These are phyloP conservation scores for Myrmophylax atrothorax DNA, from an alignment of 2,113 vertebrate genomes.

Conservation along the genomic window DNA sequence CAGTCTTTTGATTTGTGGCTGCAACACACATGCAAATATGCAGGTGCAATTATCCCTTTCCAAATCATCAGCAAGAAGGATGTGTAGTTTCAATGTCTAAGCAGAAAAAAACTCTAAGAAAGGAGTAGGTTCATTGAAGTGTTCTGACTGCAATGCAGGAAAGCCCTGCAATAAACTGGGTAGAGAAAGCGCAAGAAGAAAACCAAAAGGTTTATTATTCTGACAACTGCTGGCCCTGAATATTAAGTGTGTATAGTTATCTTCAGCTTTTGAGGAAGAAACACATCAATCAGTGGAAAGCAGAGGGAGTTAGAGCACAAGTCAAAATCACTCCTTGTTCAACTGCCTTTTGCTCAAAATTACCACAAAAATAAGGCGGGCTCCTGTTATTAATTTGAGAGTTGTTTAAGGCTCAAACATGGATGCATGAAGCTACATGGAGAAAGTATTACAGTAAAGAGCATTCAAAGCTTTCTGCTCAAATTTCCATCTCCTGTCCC, in stretches of 20 bases:
- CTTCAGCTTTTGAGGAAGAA: not conserved
- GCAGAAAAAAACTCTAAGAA: not conserved
- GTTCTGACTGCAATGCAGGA: not conserved
- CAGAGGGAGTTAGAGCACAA: not conserved
- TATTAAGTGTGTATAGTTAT: not conserved
- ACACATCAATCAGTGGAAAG: not conserved
- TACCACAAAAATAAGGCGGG: not conserved
- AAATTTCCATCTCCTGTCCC: not conserved
- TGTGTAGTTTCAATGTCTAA: not conserved
- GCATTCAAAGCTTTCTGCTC: not conserved
- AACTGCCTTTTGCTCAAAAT: not conserved
- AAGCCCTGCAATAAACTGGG: not conserved
- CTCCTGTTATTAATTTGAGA: not conserved
- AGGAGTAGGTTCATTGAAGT: not conserved
- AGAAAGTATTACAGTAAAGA: not conserved
- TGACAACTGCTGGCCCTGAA: not conserved
- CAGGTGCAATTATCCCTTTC: not conserved
- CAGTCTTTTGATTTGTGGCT: not conserved
- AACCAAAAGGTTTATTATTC: rapidly evolving
- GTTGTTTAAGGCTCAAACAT: not conserved
- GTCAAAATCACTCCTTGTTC: not conserved
- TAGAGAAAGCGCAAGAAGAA: not conserved
- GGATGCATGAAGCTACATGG: not conserved
- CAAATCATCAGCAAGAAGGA: not conserved
- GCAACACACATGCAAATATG: not conserved